Evolutionary conservation across 2,888 invertebrate genomes (phyloP), one percentile per base, ranked within the genome.

Genomic region (Hyppa rectilinea): DNA sequence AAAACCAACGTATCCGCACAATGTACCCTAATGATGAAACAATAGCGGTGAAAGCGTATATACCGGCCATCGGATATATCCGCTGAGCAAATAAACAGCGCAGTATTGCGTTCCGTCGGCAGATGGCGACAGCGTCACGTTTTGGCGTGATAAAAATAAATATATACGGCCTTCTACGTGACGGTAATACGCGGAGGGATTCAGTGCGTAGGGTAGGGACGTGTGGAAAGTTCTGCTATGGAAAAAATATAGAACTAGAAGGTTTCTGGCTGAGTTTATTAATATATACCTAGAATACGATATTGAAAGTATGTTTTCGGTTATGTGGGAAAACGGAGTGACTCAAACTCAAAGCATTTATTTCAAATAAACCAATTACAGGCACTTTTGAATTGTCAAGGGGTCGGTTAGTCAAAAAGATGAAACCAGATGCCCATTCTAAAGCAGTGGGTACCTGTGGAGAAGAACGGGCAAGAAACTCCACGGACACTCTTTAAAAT

Each of bases 61-160:
- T 52, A 79, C 47, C 52, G 38, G 26, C 36, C 67, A 61, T 62
- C 61, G 53, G 53, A 71, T 71, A 77, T 69, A 72, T 67, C 53
- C 67, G 40, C 63, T 52, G 66, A 58, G 58, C 81, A 85, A 86
- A 83, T 78, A 85, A 85, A 83, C 72, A 85, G 56, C 43, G n/a
- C 36, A 50, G 75, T 80, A 67, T 66, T 72, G 72, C 65, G 68
- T 60, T 61, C 62, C 61, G 47, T 52, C 85, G 77, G 60, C 70
- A 85, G 86, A 84, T 85, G 85, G 86, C 86, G 85, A 68, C 62
- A 69, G 61, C 52, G 67, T 59, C 85, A 86, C 86, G 85, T 86
- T 75, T 67, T 56, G 55, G 65, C 74, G 79, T 79, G 78, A 85
- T 85, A 75, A 79, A 83, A 85, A 85, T 83, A 84, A 81, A 84